A percentile compares a stretch with the other conserved stretches of the same genome.
Evolutionary conservation across 2,797 vertebrate species (phyloP).

Genomic region (Aratinga solstitialis): DNA sequence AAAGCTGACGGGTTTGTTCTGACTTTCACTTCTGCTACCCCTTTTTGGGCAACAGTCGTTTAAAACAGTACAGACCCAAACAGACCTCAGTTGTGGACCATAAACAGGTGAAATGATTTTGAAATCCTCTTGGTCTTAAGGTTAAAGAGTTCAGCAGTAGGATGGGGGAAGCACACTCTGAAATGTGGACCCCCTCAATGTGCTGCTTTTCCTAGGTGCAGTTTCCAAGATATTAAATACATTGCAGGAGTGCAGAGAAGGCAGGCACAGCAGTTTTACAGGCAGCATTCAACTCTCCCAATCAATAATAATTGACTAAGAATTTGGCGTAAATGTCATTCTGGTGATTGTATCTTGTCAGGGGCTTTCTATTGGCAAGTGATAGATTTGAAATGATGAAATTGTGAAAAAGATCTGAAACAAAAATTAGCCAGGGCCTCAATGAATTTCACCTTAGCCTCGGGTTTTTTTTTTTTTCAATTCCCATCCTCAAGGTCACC

Average conservation of each 20-base stretch:
- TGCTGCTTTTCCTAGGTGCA: background rate
- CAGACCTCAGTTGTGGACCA: background rate
- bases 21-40: background rate
- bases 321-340: slow-evolving; percentile 21
- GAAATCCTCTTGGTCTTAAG: background rate
- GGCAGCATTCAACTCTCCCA: background rate
- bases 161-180: background rate
- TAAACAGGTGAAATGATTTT: background rate
- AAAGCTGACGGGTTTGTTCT: background rate
- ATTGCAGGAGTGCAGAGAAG: background rate
- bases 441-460: background rate
- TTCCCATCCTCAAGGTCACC: background rate
- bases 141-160: background rate
- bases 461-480: background rate
- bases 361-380: background rate
- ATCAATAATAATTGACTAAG: slow-evolving; percentile 3
- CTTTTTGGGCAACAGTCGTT: background rate
- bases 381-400: background rate
- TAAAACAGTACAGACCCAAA: background rate
- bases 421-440: background rate
- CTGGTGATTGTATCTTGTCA: background rate
- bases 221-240: background rate
- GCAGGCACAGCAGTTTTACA: background rate
- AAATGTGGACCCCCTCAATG: accelerated
- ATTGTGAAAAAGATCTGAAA: background rate